Conservation (phyloP, 2,888 invertebrate genomes). For the Dysmachus trigonus region DNA sequence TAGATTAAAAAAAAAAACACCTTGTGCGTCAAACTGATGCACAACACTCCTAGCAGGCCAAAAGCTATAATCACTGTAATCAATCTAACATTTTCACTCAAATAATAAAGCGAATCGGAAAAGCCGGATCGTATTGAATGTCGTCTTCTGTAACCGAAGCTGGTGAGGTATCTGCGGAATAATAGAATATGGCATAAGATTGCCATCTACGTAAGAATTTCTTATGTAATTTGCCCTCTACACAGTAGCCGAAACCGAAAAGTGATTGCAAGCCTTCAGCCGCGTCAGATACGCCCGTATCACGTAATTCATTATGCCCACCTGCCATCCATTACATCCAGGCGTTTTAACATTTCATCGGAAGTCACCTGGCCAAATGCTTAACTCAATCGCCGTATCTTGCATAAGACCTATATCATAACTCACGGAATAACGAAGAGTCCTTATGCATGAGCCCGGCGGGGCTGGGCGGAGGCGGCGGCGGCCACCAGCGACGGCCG, state of each 20-base stretch:
- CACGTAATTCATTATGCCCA: background rate
- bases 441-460: background rate
- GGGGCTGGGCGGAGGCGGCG: background rate
- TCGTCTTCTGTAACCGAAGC: background rate
- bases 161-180: background rate
- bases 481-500: background rate
- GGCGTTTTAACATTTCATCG: background rate
- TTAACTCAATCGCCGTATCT: conserved; percentile 29
- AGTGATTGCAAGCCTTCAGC: background rate
- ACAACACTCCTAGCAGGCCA: too few relatives aligned
- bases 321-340: background rate
- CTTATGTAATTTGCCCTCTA: background rate
- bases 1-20: too few relatives aligned
- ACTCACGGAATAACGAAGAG: conserved; percentile 33
- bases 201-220: background rate
- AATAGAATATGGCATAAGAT: background rate
- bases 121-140: background rate
- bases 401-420: conserved; percentile 27
- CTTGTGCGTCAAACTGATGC: too few relatives aligned
- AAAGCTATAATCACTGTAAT: background rate
- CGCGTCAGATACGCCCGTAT: background rate
- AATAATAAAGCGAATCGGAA: background rate
- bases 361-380: conserved; percentile 32
- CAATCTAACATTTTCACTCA: background rate
- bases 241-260: background rate